Base-by-base conservation (phyloP, 2,113 vertebrate species). In the Apeltes quadracus region DNA sequence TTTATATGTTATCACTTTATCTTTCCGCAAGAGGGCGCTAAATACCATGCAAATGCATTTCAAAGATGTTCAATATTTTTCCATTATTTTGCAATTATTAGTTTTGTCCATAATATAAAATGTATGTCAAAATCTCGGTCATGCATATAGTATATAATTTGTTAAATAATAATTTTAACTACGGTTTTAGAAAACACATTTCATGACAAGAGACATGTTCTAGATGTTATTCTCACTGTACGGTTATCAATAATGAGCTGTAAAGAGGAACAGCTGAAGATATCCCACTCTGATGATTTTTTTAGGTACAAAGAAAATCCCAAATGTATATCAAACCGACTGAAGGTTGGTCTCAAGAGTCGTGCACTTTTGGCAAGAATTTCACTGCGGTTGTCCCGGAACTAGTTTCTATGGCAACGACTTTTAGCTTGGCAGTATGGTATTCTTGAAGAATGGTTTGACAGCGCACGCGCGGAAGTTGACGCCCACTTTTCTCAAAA, bases 11-110 rank as follows among this genome's bases (percentile, higher is more conserved):
- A 61, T 2, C 7, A 22, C 51, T 20, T 15, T 1, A 34, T 75
- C 6, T 39, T 51, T 14, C 86, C 90, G 88, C 89, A 56, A 72
- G 89, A 85, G 77, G 84, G 72, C 83, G 36, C 69, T 84, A 2
- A 61, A 74, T 23, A 3, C 7, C 32, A 69, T 73, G 7, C 10
- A 54, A 38, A 44, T 36, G 2, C 11, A 62, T n/a, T 41, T 5
- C n/a, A 50, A 18, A 5, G 0, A 1, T 11, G 2, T 27, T 25
- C n/a, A 2, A 16, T 29, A 27, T 39, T 39, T 39, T 13, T 56
- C 9, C 13, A 32, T 34, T 18, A 11, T 18, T 13, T 15, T 63
- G 57, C 23, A 6, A 29, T 29, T 29, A 29, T 29, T 29, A 29
- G 29, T 29, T 29, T 29, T 16, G 25, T 46, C 6, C 34, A 14